Conservation (phyloP, 2,888 invertebrate species). For the Drosophila nr. perissopoda region DNA sequence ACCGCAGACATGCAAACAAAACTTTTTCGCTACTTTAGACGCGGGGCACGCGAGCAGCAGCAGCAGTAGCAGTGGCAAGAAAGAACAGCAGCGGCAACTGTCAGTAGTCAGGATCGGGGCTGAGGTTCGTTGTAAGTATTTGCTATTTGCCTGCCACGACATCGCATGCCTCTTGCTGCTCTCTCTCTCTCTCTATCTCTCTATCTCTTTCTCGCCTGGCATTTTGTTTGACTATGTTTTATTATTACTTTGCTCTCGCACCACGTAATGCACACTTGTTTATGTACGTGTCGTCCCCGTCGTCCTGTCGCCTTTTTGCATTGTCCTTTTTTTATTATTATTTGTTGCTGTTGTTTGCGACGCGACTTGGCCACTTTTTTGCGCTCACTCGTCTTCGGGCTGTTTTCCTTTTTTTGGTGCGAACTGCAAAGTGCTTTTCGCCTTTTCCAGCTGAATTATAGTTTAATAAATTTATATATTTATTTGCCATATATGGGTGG, state of each 20-base stretch:
- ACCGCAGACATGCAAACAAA: slow-evolving; percentile 81
- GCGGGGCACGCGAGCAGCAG: slow-evolving; percentile 42
- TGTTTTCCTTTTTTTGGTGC: slow-evolving; percentile 43
- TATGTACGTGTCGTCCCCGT: slow-evolving; percentile 60
- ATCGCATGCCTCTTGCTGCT: slow-evolving; percentile 10
- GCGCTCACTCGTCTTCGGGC: slow-evolving; percentile 19
- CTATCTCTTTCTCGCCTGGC: slow-evolving; percentile 8
- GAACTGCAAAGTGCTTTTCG: slow-evolving; percentile 71
- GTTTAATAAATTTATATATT: slow-evolving; percentile 77
- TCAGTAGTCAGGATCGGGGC: slow-evolving; percentile 40
- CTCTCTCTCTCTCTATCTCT: background rate
- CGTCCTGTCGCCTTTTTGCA: slow-evolving; percentile 57
- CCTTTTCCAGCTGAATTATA: slow-evolving; percentile 69
- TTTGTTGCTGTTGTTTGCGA: slow-evolving; percentile 36
- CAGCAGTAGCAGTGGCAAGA: slow-evolving; percentile 16
- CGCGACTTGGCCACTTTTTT: slow-evolving; percentile 53
- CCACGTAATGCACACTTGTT: slow-evolving; percentile 73
- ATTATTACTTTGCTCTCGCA: slow-evolving; percentile 68
- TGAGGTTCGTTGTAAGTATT: slow-evolving; percentile 41
- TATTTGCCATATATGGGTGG: slow-evolving; percentile 39
- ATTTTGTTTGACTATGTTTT: slow-evolving; percentile 70
- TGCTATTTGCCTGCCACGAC: slow-evolving; percentile 44
- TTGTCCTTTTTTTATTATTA: slow-evolving; percentile 57
- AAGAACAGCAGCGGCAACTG: slow-evolving; percentile 29
- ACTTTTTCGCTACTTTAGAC: slow-evolving; percentile 63